Base-by-base conservation (phyloP, 2,113 vertebrate species). In the Alethe diademata region DNA sequence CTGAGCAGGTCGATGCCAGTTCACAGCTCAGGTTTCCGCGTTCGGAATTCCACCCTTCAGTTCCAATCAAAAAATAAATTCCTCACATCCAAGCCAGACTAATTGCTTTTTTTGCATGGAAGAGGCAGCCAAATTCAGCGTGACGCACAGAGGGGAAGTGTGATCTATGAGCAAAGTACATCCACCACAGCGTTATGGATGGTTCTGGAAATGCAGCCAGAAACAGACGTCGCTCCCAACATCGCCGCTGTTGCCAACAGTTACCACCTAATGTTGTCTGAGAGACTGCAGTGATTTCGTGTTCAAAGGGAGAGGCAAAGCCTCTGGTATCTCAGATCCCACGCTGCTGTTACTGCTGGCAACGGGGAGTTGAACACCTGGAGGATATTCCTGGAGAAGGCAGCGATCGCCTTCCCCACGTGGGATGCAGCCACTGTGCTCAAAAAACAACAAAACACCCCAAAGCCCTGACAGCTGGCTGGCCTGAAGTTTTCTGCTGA, bases 31-130 rank as follows among this genome's bases (percentile, higher is more conserved):
- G 42, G 23, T 62, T 88, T 87, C 74, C 87, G 9, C 67, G 9
- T 17, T 74, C 8, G 6, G 86, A 74, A 88, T 94, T 83, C 51
- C 79, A 86, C 64, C 90, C 64, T 83, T 90, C 72, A 1, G 64
- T 53, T 94, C 79, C 82, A 83, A 95, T 92, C 47, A 86, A 81
- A 93, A 92, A 86, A 48, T 29, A 67, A 93, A 96, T 94, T 60
- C 90, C 75, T 96, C 90, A 80, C 90, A 54, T 53, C 50, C 82
- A 86, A 47, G 40, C 53, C 53, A 18, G 23, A 20, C 85, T 93
- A 95, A 96, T 96, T 40, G 33, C 75, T 80, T 79, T 70, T 67
- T 92, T 76, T 91, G 88, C 92, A 83, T 7, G 56, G 88, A 19
- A 71, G 88, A 96, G 75, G 70, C 88, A 88, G 93, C 88, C 94